phyloP scores from a whole-genome alignment of 2,888 invertebrate species.

The Sepiola atlantica region DNA sequence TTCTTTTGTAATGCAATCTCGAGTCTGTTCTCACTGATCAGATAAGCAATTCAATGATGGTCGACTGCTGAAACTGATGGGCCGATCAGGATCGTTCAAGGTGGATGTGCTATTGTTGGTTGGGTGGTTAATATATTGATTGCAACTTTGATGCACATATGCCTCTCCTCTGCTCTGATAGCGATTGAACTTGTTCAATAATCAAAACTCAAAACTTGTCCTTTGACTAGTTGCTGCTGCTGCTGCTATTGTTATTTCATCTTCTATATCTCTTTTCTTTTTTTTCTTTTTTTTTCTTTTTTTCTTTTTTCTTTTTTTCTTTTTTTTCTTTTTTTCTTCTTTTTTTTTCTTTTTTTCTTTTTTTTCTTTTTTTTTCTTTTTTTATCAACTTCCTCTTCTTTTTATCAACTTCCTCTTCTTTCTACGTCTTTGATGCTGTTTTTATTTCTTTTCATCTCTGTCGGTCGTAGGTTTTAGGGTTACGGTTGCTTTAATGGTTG shows the following conservation, averaged over 20 bases:
- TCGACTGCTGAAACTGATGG: background rate
- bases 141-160: background rate
- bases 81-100: background rate
- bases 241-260: background rate
- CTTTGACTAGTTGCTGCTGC: background rate
- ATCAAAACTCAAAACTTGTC: constrained; percentile 32
- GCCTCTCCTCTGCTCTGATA: background rate
- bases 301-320: too few relatives aligned
- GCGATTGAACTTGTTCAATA: background rate
- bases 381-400: too few relatives aligned
- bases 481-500: too few relatives aligned
- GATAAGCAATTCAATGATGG: constrained; percentile 4
- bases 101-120: background rate
- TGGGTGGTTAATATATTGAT: background rate
- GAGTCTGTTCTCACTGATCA: background rate
- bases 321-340: too few relatives aligned
- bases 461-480: too few relatives aligned
- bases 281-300: background rate
- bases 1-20: constrained; percentile 20
- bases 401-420: background rate
- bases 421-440: background rate
- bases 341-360: too few relatives aligned
- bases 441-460: background rate
- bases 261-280: background rate
- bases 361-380: too few relatives aligned